A percentile compares a stretch with the other conserved stretches of the same genome.
These are phyloP conservation scores for Bombyx mori DNA, from an alignment of 1,140 invertebrate genomes.

Conservation along the genomic window ASM3026992v2 NC_085124.1:7696001-7696500, in stretches of 20 bases:
- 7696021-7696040: too few relatives aligned
- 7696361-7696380: constrained; percentile 89
- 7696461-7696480: constrained; percentile 95
- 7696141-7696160: too few relatives aligned
- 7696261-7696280: constrained; percentile 4
- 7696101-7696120: too few relatives aligned
- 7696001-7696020: too few relatives aligned
- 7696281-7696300: constrained; percentile 32
- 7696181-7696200: too few relatives aligned
- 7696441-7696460: constrained; percentile 75
- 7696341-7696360: constrained; percentile 91
- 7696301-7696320: constrained; percentile 16
- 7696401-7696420: constrained; percentile 5
- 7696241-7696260: background rate
- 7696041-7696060: too few relatives aligned
- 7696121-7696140: too few relatives aligned
- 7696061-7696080: too few relatives aligned
- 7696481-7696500: constrained; percentile 92
- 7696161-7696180: too few relatives aligned
- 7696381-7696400: constrained; percentile 14
- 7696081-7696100: too few relatives aligned
- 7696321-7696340: constrained; percentile 80
- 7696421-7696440: constrained; percentile 6
- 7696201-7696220: too few relatives aligned
- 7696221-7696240: constrained; percentile 1